phyloP scores from a whole-genome alignment of 2,113 vertebrate species.

The Miniopterus natalensis region DNA sequence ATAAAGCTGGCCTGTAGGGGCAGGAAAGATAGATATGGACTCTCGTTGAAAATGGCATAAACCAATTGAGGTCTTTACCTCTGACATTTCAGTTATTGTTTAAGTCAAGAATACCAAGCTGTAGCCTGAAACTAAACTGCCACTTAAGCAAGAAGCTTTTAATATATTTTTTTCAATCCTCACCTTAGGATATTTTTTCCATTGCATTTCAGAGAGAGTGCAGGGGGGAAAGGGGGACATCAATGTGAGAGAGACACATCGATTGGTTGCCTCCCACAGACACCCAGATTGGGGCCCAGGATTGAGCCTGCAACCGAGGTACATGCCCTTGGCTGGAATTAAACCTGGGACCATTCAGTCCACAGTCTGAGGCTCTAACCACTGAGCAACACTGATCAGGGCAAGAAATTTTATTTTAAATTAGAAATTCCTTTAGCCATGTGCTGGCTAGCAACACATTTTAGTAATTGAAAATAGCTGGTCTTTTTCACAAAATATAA shows the following conservation, averaged over 20 bases:
- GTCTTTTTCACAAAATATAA: slow-evolving; percentile 18
- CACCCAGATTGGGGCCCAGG: too few relatives aligned
- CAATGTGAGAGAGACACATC: too few relatives aligned
- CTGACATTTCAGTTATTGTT: background rate
- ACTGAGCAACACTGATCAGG: too few relatives aligned
- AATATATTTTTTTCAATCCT: background rate
- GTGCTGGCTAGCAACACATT: background rate
- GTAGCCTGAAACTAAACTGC: background rate
- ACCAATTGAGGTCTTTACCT: background rate
- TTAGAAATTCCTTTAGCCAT: background rate
- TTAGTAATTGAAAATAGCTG: background rate
- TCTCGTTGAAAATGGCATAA: background rate
- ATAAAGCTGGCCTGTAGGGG: background rate
- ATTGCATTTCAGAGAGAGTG: too few relatives aligned
- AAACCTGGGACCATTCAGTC: too few relatives aligned
- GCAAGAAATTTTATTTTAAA: background rate
- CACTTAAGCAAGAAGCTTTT: background rate
- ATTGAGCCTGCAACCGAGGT: too few relatives aligned
- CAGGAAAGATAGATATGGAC: background rate
- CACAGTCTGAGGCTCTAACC: too few relatives aligned
- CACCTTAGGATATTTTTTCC: too few relatives aligned
- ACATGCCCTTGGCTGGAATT: too few relatives aligned
- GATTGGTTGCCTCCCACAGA: too few relatives aligned
- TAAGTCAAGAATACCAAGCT: background rate
- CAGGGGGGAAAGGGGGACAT: too few relatives aligned